Evolutionary conservation across 1,140 invertebrate genomes (phyloP).

Genomic region (Apolygus lucorum): DNA sequence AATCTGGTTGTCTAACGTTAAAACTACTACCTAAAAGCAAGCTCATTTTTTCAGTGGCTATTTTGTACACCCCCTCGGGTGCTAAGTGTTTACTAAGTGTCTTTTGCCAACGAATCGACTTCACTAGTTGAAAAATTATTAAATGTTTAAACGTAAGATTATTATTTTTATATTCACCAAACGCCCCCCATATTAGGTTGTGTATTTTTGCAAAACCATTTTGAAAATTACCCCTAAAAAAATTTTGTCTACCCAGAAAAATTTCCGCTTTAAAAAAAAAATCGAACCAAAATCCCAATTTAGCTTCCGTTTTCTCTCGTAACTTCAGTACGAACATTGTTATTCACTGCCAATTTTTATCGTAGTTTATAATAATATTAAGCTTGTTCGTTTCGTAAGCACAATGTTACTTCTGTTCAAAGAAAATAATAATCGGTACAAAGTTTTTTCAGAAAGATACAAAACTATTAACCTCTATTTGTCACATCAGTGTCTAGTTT

Average conservation of each 20-base stretch:
- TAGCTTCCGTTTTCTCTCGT: background rate
- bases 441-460: background rate
- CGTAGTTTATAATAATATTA: no score
- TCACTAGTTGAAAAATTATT: conserved; percentile 26
- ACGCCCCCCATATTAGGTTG: conserved; percentile 14
- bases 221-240: background rate
- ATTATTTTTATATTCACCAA: conserved; percentile 24
- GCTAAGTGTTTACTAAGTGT: conserved; percentile 29
- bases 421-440: no score
- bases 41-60: conserved; percentile 8
- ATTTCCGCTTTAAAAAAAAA: background rate
- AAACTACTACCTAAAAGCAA: no score
- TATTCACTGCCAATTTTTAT: background rate
- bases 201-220: background rate
- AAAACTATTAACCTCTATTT: background rate
- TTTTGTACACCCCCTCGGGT: conserved; percentile 4
- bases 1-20: background rate
- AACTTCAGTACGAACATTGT: background rate
- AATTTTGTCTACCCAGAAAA: background rate
- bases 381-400: no score
- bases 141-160: conserved; percentile 21
- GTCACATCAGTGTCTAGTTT: background rate
- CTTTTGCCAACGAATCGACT: conserved; percentile 32
- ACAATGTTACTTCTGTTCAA: no score
- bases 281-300: background rate